phyloP scores from a whole-genome alignment of 2,113 vertebrate species.

The Tricholaema leucomelas region DNA sequence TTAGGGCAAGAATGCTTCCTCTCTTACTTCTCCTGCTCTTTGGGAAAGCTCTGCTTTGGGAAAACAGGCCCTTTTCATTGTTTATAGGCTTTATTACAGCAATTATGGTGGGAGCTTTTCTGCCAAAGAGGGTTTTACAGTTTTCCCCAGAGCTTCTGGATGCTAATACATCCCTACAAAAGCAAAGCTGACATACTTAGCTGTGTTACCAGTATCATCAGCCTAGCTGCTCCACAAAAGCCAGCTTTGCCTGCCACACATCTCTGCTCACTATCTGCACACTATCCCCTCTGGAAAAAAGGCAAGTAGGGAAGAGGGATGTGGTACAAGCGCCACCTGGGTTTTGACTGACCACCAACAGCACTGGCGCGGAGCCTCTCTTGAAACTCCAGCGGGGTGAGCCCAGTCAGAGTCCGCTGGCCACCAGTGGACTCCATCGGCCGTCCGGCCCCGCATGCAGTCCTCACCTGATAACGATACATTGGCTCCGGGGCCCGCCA shows the following conservation, averaged over 20 bases:
- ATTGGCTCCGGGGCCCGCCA: constrained; percentile 57
- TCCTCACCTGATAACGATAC: constrained; percentile 76
- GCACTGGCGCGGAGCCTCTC: fast-evolving
- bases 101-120: fast-evolving
- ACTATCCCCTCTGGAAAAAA: fast-evolving
- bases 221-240: neutral
- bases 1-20: neutral
- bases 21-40: neutral
- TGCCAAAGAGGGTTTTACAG: fast-evolving
- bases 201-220: neutral
- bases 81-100: neutral
- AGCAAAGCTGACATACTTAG: fast-evolving
- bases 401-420: fast-evolving
- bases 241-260: neutral
- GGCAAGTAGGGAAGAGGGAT: fast-evolving
- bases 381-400: fast-evolving
- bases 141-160: neutral
- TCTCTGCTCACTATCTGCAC: fast-evolving
- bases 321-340: fast-evolving
- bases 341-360: neutral
- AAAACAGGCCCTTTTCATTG: neutral
- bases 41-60: neutral
- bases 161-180: neutral
- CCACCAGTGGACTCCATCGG: fast-evolving
- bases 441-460: too few relatives aligned